A percentile compares a stretch with the other conserved stretches of the same genome.
Conservation (phyloP, 2,888 invertebrate genomes). For the Gerosis bhagava region DNA sequence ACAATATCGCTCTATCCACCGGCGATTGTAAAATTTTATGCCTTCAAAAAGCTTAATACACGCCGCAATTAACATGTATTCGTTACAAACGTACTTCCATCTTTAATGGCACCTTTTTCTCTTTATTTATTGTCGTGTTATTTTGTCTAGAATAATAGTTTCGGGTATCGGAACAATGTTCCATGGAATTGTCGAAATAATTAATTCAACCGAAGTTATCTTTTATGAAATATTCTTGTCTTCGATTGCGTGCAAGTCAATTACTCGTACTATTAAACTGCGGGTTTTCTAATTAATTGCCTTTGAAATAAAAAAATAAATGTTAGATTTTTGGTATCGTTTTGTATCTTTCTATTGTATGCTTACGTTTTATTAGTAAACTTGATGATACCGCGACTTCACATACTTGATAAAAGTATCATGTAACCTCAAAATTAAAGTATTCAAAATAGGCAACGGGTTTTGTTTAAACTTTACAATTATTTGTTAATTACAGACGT, state of each 20-base stretch:
- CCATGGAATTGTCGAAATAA: slow-evolving; percentile 20
- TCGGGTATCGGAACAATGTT: slow-evolving; percentile 16
- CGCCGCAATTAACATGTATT: slow-evolving; percentile 46
- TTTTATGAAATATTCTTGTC: slow-evolving; percentile 12
- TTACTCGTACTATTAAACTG: slow-evolving; percentile 15
- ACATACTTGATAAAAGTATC: too few relatives aligned
- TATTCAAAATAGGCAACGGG: too few relatives aligned
- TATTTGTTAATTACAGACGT: too few relatives aligned
- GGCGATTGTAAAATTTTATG: slow-evolving; percentile 44
- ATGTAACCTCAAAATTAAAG: too few relatives aligned
- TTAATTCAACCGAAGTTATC: slow-evolving; percentile 19
- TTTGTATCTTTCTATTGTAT: neutral
- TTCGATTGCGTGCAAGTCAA: slow-evolving; percentile 17
- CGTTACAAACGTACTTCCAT: slow-evolving; percentile 43
- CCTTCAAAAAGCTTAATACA: slow-evolving; percentile 35
- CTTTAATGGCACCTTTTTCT: slow-evolving; percentile 41
- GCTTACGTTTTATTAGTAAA: too few relatives aligned
- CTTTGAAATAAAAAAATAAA: neutral
- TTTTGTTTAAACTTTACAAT: too few relatives aligned
- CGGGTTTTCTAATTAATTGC: slow-evolving; percentile 22
- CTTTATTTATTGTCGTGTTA: slow-evolving; percentile 33
- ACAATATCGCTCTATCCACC: slow-evolving; percentile 44
- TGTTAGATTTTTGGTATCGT: neutral
- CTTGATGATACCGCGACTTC: too few relatives aligned
- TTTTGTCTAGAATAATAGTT: slow-evolving; percentile 21